A percentile compares a stretch with the other conserved stretches of the same genome.
These are phyloP conservation scores for Protobothrops mucrosquamatus DNA, from an alignment of 2,113 vertebrate species.

Conservation along the genomic window DNA sequence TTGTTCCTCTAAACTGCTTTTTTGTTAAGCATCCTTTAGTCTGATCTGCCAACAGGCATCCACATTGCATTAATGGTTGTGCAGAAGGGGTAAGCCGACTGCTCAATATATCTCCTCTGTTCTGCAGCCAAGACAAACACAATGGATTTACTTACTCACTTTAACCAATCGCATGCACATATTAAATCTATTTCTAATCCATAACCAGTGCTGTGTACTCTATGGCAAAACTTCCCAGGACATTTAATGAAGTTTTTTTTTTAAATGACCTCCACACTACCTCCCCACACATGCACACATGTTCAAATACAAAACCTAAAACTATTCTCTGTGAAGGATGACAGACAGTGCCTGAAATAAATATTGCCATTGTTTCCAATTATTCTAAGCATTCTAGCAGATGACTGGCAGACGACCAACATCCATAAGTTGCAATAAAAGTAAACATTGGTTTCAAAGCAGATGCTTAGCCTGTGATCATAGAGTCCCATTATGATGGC, in stretches of 20 bases:
- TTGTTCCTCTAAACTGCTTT: slow-evolving; percentile 48
- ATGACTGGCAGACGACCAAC: slow-evolving; percentile 69
- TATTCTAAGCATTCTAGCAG: slow-evolving; percentile 62
- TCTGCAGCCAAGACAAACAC: slow-evolving; percentile 77
- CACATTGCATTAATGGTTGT: slow-evolving; percentile 41
- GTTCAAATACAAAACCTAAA: slow-evolving; percentile 8
- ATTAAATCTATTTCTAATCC: slow-evolving; percentile 61
- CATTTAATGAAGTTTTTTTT: not conserved
- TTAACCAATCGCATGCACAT: slow-evolving; percentile 68
- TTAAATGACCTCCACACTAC: not conserved
- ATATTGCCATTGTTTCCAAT: slow-evolving; percentile 70
- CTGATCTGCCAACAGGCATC: slow-evolving; percentile 48
- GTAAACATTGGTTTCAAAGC: slow-evolving; percentile 68
- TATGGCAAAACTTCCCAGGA: slow-evolving; percentile 55
- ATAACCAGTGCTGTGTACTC: slow-evolving; percentile 51
- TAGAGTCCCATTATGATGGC: slow-evolving; percentile 51
- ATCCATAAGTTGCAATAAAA: slow-evolving; percentile 64
- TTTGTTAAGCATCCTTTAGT: slow-evolving; percentile 75
- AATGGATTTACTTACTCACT: slow-evolving; percentile 66
- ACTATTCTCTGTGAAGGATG: slow-evolving; percentile 47
- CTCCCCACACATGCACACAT: not conserved
- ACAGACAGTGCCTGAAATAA: slow-evolving; percentile 72
- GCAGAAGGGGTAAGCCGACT: slow-evolving; percentile 69
- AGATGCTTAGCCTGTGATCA: slow-evolving; percentile 43
- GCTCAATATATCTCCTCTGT: slow-evolving; percentile 81